Base-by-base conservation (phyloP, 2,113 vertebrate genomes). In the Gobio gobio region DNA sequence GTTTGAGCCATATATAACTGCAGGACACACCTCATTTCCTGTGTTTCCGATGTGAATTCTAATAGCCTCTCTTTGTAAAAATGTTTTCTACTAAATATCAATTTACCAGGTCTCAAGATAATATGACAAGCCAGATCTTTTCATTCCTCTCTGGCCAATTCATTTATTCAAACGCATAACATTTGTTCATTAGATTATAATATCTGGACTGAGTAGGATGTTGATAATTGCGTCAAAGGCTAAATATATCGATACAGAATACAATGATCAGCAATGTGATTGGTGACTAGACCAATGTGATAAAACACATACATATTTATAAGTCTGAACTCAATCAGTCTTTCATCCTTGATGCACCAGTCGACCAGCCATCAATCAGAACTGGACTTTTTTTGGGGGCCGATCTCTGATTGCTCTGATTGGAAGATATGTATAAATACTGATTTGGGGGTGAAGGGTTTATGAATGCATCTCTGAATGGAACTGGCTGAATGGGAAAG, bases 11-110 rank as follows among this genome's bases (percentile, higher is more conserved):
- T 40, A 56, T 54, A 43, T 43, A 43, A 40, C 76, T 58, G 22
- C 54, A 78, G 12, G 56, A 61, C 29, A 40, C 76, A 59, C 56
- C 56, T 78, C 33, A 59, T 59, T 61, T 61, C 54, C 54, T 61
- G 54, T n/a, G 26, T 58, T 78, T 36, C 4, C 22, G n/a, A 10
- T 4, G n/a, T 49, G 66, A 76, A 26, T 77, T 22, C 26, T 33
- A 77, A 78, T 36, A 49, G 45, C 18, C 26, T 78, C 51, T 33
- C 29, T 78, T 58, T 20, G 29, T 51, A 29, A 7, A 76, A 54
- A 51, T 29, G 26, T 51, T 76, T 51, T 54, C 5, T n/a, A 76
- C 14, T 76, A 7, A 33, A 26, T 58, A 58, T 2, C 14, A 20
- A 33, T 29, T 54, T 3, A 33, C 33, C 49, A 56, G 6, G 26